Evolutionary conservation across 2,888 invertebrate species (phyloP).

Genomic region (Tridacna crocea): DNA sequence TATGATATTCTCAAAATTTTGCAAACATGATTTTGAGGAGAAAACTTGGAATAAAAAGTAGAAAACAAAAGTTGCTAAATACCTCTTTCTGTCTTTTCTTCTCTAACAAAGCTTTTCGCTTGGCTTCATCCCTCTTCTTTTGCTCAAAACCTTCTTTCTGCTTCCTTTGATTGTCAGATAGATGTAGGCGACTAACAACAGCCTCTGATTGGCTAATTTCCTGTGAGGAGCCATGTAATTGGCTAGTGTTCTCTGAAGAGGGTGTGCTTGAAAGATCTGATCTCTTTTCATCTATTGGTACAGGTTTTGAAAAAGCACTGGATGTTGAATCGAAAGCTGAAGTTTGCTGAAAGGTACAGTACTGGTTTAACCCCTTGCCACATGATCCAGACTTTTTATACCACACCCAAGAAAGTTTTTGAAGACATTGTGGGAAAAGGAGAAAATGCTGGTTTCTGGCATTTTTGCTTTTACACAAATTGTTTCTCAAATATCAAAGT

Average conservation of each 20-base stretch:
- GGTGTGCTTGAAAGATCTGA: background rate
- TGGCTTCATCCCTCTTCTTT: constrained; percentile 75
- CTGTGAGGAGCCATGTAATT: background rate
- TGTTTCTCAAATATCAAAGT: no score
- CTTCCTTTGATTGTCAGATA: constrained; percentile 77
- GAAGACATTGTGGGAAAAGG: no score
- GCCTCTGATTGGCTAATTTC: constrained; percentile 65
- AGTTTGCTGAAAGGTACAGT: constrained; percentile 33
- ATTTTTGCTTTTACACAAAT: no score
- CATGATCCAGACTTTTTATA: no score
- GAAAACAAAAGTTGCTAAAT: background rate
- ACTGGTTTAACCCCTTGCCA: no score
- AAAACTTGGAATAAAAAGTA: no score
- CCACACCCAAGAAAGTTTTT: no score
- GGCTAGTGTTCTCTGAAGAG: background rate
- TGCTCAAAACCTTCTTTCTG: constrained; percentile 75
- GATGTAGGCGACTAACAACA: constrained; percentile 74
- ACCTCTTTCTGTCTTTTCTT: constrained; percentile 75
- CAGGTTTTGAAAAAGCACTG: constrained; percentile 64
- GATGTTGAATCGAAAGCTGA: constrained; percentile 57
- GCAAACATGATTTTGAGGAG: no score
- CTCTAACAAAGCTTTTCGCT: constrained; percentile 68
- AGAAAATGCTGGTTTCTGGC: no score
- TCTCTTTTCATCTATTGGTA: constrained; percentile 39
- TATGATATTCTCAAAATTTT: no score